A percentile compares a stretch with the other conserved stretches of the same genome.
Conservation (phyloP, 2,797 vertebrate genomes). For the Gobio occitaniae region DNA sequence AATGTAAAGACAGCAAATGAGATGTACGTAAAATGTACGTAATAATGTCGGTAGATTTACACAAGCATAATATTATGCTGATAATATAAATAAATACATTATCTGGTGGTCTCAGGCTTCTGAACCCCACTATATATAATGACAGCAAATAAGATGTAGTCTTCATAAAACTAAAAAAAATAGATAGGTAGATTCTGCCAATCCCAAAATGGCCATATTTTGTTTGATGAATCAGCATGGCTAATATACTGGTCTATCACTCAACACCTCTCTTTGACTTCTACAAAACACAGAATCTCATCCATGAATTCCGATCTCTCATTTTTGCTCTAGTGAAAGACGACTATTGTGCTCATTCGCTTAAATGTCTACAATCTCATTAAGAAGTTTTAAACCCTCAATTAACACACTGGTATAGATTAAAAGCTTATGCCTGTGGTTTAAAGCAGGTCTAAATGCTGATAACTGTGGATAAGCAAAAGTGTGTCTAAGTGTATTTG, state of each 20-base stretch:
- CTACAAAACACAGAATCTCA: background rate
- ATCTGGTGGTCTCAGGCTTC: too few relatives aligned
- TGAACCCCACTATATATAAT: background rate
- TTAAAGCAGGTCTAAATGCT: constrained; percentile 68
- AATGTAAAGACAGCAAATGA: background rate
- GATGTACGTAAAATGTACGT: background rate
- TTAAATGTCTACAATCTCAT: constrained; percentile 72
- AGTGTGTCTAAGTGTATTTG: constrained; percentile 63
- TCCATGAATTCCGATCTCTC: background rate
- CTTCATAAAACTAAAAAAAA: background rate
- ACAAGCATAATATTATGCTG: background rate
- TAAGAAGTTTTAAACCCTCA: constrained; percentile 76
- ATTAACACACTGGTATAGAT: constrained; percentile 75
- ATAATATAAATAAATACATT: background rate
- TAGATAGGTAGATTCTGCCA: background rate
- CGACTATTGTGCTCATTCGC: constrained; percentile 73
- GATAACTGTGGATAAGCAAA: constrained; percentile 76
- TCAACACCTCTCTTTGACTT: constrained; percentile 32
- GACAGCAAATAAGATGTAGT: background rate
- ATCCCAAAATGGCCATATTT: background rate
- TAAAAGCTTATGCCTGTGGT: constrained; percentile 63
- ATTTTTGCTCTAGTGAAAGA: constrained; percentile 52
- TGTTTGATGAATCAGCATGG: background rate
- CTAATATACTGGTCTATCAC: background rate
- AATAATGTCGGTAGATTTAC: background rate